A percentile compares a stretch with the other conserved stretches of the same genome.
These are phyloP conservation scores for Falco columbarius DNA, from an alignment of 2,797 vertebrate genomes.

Conservation along the genomic window DNA sequence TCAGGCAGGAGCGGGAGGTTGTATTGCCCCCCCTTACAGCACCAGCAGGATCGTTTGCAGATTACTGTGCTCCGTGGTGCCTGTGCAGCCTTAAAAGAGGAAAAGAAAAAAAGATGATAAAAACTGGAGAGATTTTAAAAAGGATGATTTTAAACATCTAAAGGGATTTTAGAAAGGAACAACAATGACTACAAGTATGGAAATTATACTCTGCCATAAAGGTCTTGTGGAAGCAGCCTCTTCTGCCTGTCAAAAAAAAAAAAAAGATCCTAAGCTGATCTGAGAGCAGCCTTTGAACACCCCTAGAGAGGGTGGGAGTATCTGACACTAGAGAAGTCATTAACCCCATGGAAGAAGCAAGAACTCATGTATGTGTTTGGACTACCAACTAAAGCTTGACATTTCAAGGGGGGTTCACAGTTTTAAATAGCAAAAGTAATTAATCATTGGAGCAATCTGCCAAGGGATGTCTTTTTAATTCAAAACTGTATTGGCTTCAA, in stretches of 20 bases:
- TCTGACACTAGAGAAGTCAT: neutral
- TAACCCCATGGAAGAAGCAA: neutral
- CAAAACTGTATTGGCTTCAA: neutral
- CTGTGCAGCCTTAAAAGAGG: neutral
- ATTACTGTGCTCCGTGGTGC: neutral
- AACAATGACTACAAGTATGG: neutral
- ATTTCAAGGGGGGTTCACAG: neutral
- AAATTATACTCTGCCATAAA: neutral
- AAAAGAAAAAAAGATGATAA: rapidly evolving
- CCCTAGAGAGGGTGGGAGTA: neutral
- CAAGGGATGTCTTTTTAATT: neutral
- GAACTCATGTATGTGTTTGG: neutral
- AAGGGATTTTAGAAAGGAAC: neutral
- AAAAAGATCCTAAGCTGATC: neutral
- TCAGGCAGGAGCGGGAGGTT: neutral
- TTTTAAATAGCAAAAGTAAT: slow-evolving; percentile 20
- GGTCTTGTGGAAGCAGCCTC: neutral
- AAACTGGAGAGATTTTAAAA: neutral
- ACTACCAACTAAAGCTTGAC: neutral
- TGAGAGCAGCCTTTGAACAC: neutral
- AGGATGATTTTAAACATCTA: neutral
- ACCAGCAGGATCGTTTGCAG: neutral
- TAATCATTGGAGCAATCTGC: neutral
- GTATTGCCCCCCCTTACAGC: neutral
- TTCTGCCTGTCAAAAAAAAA: neutral